Conservation (phyloP, 2,888 invertebrate species). For the Lithosia quadra region DNA sequence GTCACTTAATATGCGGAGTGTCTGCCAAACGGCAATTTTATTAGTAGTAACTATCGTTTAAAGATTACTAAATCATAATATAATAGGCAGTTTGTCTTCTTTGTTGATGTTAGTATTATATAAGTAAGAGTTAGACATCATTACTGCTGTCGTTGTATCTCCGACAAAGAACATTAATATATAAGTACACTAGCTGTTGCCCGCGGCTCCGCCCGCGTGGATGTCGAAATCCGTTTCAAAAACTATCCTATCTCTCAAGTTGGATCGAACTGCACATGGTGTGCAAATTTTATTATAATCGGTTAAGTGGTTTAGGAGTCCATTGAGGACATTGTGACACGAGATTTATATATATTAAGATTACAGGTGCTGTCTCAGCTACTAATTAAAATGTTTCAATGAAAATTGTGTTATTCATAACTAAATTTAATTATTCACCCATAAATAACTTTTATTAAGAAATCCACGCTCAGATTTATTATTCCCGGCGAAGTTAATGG, state of each 20-base stretch:
- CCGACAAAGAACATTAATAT: conserved; percentile 16
- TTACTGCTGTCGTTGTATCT: neutral
- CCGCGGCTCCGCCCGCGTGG: too few relatives aligned
- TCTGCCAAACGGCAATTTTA: neutral
- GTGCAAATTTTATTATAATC: too few relatives aligned
- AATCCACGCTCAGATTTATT: conserved; percentile 59
- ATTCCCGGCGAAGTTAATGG: conserved; percentile 57
- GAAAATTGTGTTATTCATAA: conserved; percentile 42
- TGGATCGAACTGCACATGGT: too few relatives aligned
- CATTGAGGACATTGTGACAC: too few relatives aligned
- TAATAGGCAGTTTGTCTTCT: neutral
- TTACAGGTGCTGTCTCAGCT: conserved; percentile 14
- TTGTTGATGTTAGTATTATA: neutral
- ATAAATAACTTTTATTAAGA: conserved; percentile 59
- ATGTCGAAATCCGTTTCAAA: too few relatives aligned
- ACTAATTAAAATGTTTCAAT: conserved; percentile 29
- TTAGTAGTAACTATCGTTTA: neutral
- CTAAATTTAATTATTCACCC: conserved; percentile 53
- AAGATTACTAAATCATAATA: neutral
- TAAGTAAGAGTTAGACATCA: neutral
- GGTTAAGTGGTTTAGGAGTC: too few relatives aligned
- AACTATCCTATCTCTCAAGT: too few relatives aligned
- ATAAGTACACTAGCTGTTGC: too few relatives aligned
- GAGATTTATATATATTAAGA: too few relatives aligned
- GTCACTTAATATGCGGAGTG: conserved; percentile 20